Base-by-base conservation (phyloP, 2,888 invertebrate genomes). In the Keiferia lycopersicella region DNA sequence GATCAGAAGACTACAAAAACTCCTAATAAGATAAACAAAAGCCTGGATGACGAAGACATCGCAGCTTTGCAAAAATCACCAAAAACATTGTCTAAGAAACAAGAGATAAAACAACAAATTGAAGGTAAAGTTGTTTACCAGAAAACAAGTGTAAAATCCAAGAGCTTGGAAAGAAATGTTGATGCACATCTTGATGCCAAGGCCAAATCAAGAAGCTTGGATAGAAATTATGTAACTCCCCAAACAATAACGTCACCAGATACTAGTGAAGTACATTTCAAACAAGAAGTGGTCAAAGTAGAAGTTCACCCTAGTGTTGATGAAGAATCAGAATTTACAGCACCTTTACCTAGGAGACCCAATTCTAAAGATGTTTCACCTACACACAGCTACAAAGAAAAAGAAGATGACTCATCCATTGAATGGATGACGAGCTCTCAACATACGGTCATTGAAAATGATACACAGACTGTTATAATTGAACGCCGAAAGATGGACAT, bases 151-250 rank as follows among this genome's bases (percentile, higher is more conserved):
- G 91, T 93, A 0, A 95, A 95, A 70, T 94, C 95, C 0, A 94
- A 94, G 73, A 95, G 95, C 72, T 88, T 95, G 64, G 95, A 95
- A 70, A 91, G 93, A 75, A 94, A 94, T 64, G 90, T 85, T 0
- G 94, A 95, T 62, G 88, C 88, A 62, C 93, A 94, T 69, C 88
- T 93, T 48, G 91, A 92, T 66, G 85, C 94, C 0, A 93, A 91
- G 30, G 82, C 89, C 0, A 95, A 95, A 79, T 92, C 94, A 0
- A 95, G 95, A 76, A 95, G 95, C 72, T 87, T 95, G 18, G 95
- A 95, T 75, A 92, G 94, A 71, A 94, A 94, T 75, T 93, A 94
- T 72, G 89, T 93, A 3, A 90, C 88, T 22, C 88, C 92, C 30
- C 76, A 77, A 4, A 79, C 82, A 38, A 80, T 80, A 64, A 53